phyloP scores from a whole-genome alignment of 1,140 invertebrate species.

The Hyles vespertilio region DNA sequence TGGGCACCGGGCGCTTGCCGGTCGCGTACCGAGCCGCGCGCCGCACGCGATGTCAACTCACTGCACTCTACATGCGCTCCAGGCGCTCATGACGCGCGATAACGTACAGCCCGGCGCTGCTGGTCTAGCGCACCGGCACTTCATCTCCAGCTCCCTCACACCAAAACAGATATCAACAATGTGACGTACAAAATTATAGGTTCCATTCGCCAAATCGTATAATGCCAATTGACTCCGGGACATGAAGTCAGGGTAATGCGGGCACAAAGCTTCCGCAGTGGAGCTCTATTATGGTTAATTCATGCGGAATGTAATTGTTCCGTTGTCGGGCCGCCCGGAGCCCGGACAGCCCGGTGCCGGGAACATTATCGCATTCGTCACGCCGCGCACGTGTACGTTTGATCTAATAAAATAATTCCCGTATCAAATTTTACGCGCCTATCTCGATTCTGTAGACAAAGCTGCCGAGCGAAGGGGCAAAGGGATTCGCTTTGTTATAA shows the following conservation, averaged over 20 bases:
- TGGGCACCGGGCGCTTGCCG: not conserved
- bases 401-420: constrained; percentile 75
- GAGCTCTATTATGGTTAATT: constrained; percentile 55
- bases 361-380: constrained; percentile 70
- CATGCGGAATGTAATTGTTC: constrained; percentile 69
- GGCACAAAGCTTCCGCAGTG: constrained; percentile 50
- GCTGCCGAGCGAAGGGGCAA: constrained; percentile 42
- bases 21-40: constrained; percentile 1
- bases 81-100: constrained; percentile 15
- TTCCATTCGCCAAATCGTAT: constrained; percentile 19
- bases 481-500: constrained; percentile 64
- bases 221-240: constrained; percentile 38
- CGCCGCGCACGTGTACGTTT: constrained; percentile 68
- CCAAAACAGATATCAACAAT: not conserved
- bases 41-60: constrained; percentile 60
- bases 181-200: constrained; percentile 5
- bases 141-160: constrained; percentile 9
- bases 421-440: constrained; percentile 72
- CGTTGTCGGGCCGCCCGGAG: constrained; percentile 21
- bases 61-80: constrained; percentile 3
- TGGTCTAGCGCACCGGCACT: constrained; percentile 11
- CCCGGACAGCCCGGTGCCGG: constrained; percentile 32
- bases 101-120: not conserved
- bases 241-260: constrained; percentile 45
- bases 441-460: constrained; percentile 72